Evolutionary conservation across 1,140 invertebrate genomes (phyloP), one percentile per base, ranked within the genome.

Genomic region (Eumaeus atala): DNA sequence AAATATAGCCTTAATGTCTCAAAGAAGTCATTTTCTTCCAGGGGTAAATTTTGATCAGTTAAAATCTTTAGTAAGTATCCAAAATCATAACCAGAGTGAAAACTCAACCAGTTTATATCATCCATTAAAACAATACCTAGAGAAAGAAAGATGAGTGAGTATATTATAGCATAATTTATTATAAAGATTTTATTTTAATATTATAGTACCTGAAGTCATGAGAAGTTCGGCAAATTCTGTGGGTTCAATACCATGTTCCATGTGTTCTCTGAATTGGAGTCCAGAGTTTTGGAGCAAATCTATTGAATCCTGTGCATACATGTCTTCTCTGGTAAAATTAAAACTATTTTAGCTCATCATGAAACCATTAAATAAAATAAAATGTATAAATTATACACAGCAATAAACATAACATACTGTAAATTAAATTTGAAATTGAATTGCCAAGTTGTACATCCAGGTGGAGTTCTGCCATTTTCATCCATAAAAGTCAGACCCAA

Each of bases 241-340:
- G 1, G 97, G 95, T 75, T 98, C 96, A 58, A 99, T 99, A 12
- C 98, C 98, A 80, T 99, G 96, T 78, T 97, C 96, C 90, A 98
- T 96, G 75, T 98, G 97, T 86, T 97, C 96, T 74, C 97, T 95
- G 79, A 99, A 99, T 79, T 99, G 96, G 59, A 99, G 97, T 17
- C 97, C 97, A 54, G 97, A 98, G 84, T 98, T 98, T 77, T 95
- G 93, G 40, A 99, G 89, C 69, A 99, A 91, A 82, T 99, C 97
- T 81, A 99, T 99, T 58, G 96, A 98, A 77, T 99, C 97, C 87
- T 98, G 96, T 17, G 97, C 97, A 89, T 98, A 98, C 96, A 98
- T 98, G 77, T 99, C 97, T 88, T 98, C 96, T 57, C 95, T 97
- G 56, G 53, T 53, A 59, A 65, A 48, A 66, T 59, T 40, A 33